A percentile compares a stretch with the other conserved stretches of the same genome.
phyloP scores from a whole-genome alignment of 2,797 vertebrate genomes.

The Echeneis naucrates region DNA sequence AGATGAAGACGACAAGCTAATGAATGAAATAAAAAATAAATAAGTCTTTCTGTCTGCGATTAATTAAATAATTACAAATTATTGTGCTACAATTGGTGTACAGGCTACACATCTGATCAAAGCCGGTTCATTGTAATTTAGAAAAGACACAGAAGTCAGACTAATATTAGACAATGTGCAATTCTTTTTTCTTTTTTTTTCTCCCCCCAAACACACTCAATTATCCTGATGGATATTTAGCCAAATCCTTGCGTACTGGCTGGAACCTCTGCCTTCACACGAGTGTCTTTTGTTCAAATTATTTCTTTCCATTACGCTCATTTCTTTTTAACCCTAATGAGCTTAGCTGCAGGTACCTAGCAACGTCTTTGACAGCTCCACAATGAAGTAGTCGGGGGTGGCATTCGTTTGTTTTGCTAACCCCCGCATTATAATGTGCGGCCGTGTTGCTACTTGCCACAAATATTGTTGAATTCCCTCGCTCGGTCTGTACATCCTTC shows the following conservation, averaged over 20 bases:
- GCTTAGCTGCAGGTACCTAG: constrained; percentile 73
- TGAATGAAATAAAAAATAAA: not conserved
- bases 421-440: constrained; percentile 66
- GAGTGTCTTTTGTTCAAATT: constrained; percentile 27
- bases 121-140: constrained; percentile 4
- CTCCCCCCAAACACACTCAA: not conserved
- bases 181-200: not conserved
- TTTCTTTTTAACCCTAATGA: constrained; percentile 75
- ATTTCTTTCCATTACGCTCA: constrained; percentile 43
- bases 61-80: constrained; percentile 13
- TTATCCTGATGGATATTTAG: constrained; percentile 6
- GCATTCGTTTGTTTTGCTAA: constrained; percentile 63
- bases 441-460: constrained; percentile 36
- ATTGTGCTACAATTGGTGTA: not conserved
- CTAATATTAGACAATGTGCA: not conserved
- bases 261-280: constrained; percentile 38
- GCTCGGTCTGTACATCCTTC: constrained; percentile 28
- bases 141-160: constrained; percentile 11
- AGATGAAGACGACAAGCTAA: constrained; percentile 17
- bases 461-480: constrained; percentile 48
- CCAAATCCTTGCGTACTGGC: not conserved
- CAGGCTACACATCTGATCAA: constrained; percentile 22
- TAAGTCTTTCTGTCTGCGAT: not conserved
- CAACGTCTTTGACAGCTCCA: constrained; percentile 73
- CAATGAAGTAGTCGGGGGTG: constrained; percentile 64